A percentile compares a stretch with the other conserved stretches of the same genome.
These are phyloP conservation scores for Sphaerophoria rueppellii DNA, from an alignment of 2,888 invertebrate species.

Conservation along the genomic window DNA sequence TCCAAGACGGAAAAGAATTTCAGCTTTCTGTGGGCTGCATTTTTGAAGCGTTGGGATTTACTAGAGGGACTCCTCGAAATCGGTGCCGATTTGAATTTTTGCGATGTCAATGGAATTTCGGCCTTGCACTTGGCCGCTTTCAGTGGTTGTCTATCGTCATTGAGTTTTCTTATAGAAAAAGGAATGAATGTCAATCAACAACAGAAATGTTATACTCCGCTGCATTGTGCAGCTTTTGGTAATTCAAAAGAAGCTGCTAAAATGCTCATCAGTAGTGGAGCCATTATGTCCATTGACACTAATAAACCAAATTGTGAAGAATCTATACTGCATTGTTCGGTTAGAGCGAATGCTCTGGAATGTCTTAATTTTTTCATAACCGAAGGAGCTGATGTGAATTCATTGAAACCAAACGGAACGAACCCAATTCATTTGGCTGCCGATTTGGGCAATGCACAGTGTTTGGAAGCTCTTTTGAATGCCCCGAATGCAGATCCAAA, in stretches of 20 bases:
- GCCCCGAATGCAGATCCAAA: slow-evolving; percentile 88
- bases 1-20: slow-evolving; percentile 88
- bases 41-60: slow-evolving; percentile 87
- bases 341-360: slow-evolving; percentile 91
- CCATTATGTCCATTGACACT: slow-evolving; percentile 87
- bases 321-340: slow-evolving; percentile 92
- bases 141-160: slow-evolving; percentile 89
- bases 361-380: slow-evolving; percentile 89
- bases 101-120: slow-evolving; percentile 88
- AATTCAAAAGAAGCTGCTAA: slow-evolving; percentile 91
- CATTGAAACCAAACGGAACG: slow-evolving; percentile 89
- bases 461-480: slow-evolving; percentile 89
- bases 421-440: slow-evolving; percentile 92
- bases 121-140: slow-evolving; percentile 91
- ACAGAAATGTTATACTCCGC: slow-evolving; percentile 89
- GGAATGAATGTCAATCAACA: slow-evolving; percentile 88
- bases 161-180: slow-evolving; percentile 86
- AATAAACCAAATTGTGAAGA: slow-evolving; percentile 88
- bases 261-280: slow-evolving; percentile 88
- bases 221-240: slow-evolving; percentile 95
- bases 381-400: slow-evolving; percentile 89
- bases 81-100: slow-evolving; percentile 88
- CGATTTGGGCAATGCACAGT: slow-evolving; percentile 90
- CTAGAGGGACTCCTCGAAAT: slow-evolving; percentile 85
- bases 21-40: slow-evolving; percentile 89